Percentiles rank a stretch among this genome's conserved stretches.
Evolutionary conservation across 2,797 vertebrate species (phyloP).

Genomic region (Urophycis tenuis): DNA sequence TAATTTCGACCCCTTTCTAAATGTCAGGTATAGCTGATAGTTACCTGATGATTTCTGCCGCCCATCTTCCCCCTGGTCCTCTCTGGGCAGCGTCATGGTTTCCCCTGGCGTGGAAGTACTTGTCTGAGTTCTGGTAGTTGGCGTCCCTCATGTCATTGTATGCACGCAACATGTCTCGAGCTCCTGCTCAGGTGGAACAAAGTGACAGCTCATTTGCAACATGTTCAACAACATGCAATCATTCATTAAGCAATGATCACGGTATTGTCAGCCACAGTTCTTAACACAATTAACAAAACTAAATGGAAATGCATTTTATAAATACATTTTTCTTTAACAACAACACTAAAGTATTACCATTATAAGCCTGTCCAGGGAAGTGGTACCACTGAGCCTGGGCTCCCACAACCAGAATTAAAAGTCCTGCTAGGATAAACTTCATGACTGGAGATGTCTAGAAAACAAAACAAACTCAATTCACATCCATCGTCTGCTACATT

Average conservation of each 20-base stretch:
- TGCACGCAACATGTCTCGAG: constrained; percentile 14
- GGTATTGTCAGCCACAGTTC: too few relatives aligned
- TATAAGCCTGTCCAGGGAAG: constrained; percentile 7
- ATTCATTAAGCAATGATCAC: too few relatives aligned
- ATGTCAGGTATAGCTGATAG: neutral
- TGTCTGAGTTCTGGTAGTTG: constrained; percentile 40
- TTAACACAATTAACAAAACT: neutral
- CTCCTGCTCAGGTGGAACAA: constrained; percentile 21
- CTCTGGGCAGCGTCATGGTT: constrained; percentile 34
- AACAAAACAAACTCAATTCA: neutral
- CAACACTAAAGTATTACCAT: neutral
- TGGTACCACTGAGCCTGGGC: neutral
- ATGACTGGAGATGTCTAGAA: constrained; percentile 20
- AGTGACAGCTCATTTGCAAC: too few relatives aligned
- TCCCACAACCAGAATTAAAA: constrained; percentile 15
- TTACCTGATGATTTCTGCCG: constrained; percentile 39
- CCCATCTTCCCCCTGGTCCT: constrained; percentile 40
- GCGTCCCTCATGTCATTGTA: constrained; percentile 15
- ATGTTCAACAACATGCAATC: too few relatives aligned
- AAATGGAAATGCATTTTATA: neutral
- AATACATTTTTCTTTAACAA: neutral
- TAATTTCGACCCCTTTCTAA: neutral
- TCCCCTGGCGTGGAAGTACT: constrained; percentile 43
- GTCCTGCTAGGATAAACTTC: constrained; percentile 34
- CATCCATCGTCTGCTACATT: neutral